phyloP scores from a whole-genome alignment of 2,113 vertebrate genomes.

The Periophthalmodon schlosseri region DNA sequence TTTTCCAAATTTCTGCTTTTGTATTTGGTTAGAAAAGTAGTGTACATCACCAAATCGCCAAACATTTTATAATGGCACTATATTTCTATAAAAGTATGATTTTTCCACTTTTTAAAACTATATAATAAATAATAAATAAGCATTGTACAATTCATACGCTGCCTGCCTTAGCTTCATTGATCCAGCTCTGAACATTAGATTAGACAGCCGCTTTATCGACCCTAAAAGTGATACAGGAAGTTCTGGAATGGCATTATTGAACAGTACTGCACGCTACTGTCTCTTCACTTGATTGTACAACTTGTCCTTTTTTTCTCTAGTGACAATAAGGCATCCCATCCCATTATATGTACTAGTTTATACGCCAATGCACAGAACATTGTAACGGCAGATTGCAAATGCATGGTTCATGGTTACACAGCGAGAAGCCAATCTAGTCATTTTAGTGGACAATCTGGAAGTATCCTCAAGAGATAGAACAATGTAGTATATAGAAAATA shows the following conservation, averaged over 20 bases:
- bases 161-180: background rate
- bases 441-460: background rate
- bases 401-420: slow-evolving; percentile 2
- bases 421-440: background rate
- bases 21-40: too few species aligned
- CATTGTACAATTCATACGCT: background rate
- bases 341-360: background rate
- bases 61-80: too few species aligned
- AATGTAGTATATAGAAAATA: background rate
- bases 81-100: too few species aligned
- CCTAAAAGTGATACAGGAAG: slow-evolving; percentile 1
- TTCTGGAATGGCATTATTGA: slow-evolving; percentile 6
- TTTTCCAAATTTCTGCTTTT: background rate
- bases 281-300: background rate
- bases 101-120: background rate
- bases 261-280: background rate
- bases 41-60: too few species aligned
- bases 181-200: background rate
- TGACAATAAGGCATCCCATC: background rate
- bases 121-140: background rate
- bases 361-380: background rate
- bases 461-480: background rate
- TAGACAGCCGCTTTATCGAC: background rate
- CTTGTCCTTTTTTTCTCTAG: background rate
- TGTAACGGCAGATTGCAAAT: background rate